These are phyloP conservation scores for Dendrocincla fuliginosa DNA, from an alignment of 2,797 vertebrate species.

Conservation along the genomic window DNA sequence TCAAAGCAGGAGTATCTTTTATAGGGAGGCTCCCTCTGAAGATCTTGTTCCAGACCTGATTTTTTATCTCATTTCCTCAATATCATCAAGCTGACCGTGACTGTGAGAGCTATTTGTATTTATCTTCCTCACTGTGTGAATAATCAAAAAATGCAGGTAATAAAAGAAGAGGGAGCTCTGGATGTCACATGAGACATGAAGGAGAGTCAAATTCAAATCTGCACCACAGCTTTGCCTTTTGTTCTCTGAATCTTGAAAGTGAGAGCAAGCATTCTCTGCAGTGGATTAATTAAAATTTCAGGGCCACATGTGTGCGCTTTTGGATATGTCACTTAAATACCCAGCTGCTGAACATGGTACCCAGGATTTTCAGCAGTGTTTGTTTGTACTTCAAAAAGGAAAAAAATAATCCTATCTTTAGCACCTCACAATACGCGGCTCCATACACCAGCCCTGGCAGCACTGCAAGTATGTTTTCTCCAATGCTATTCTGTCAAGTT, in stretches of 20 bases:
- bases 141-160: background rate
- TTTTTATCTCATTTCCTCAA: background rate
- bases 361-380: background rate
- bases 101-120: background rate
- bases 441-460: background rate
- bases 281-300: background rate
- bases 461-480: background rate
- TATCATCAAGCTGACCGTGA: background rate
- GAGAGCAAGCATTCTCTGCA: accelerated
- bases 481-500: background rate
- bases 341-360: background rate
- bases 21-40: background rate
- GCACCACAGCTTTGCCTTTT: background rate
- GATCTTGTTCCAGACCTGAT: background rate
- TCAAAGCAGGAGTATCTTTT: background rate
- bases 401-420: background rate
- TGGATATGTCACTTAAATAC: background rate
- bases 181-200: background rate
- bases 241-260: background rate
- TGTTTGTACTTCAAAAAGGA: background rate
- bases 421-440: background rate
- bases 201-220: background rate
- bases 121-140: background rate
- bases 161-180: background rate
- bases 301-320: background rate